Evolutionary conservation across 2,888 invertebrate genomes (phyloP).

Genomic region (Oegoconia quadripuncta): DNA sequence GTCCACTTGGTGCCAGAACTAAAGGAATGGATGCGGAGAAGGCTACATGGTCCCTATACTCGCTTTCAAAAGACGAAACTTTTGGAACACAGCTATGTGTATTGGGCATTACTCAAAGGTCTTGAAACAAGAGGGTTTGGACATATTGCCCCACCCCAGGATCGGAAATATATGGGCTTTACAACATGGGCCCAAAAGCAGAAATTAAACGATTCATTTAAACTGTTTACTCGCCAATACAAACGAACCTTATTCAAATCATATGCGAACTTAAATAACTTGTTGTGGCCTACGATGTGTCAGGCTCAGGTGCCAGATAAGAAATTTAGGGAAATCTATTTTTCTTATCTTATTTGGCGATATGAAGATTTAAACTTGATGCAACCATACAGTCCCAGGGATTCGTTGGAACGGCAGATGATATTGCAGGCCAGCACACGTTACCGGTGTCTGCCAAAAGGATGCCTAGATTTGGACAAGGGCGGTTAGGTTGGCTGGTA

Average conservation of each 20-base stretch:
- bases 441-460: constrained; percentile 47
- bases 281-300: constrained; percentile 64
- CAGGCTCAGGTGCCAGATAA: constrained; percentile 61
- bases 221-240: constrained; percentile 38
- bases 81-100: constrained; percentile 23
- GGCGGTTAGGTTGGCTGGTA: too few species aligned
- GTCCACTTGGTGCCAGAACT: constrained; percentile 58
- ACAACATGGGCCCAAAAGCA: constrained; percentile 56
- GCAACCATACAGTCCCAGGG: constrained; percentile 48
- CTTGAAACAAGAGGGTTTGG: constrained; percentile 38
- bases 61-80: constrained; percentile 31
- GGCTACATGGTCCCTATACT: constrained; percentile 50
- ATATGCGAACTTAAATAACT: constrained; percentile 47
- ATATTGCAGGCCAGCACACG: constrained; percentile 31
- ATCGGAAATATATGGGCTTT: constrained; percentile 33
- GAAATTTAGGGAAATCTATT: constrained; percentile 64
- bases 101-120: constrained; percentile 44
- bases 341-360: constrained; percentile 50
- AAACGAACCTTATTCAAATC: constrained; percentile 44
- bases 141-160: constrained; percentile 40
- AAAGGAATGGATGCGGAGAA: constrained; percentile 63
- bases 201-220: constrained; percentile 45
- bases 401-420: constrained; percentile 39
- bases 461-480: constrained; percentile 33
- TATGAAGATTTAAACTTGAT: constrained; percentile 49